A percentile compares a stretch with the other conserved stretches of the same genome.
Evolutionary conservation across 92 coral and sea anemone genomes (phyloP).

Genomic region (Pocillopora grandis): DNA sequence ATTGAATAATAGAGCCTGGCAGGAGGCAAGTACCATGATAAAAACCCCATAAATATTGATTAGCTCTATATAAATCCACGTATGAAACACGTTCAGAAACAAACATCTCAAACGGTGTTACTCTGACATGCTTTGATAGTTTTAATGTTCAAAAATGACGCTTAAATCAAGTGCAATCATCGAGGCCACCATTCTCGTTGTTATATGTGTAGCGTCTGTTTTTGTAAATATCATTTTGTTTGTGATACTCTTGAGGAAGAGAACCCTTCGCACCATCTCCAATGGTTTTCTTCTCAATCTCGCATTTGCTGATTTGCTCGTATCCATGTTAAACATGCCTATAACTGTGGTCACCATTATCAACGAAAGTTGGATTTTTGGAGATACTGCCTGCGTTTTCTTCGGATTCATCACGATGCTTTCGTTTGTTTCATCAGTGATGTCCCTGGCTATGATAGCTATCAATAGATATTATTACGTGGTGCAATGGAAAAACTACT

Average conservation of each 20-base stretch:
- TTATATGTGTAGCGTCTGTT: slow-evolving; percentile 59
- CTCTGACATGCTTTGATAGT: no score
- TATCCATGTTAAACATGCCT: slow-evolving; percentile 74
- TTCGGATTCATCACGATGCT: slow-evolving; percentile 71
- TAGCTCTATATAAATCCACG: no score
- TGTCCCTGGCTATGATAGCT: slow-evolving; percentile 80
- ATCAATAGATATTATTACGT: slow-evolving; percentile 77
- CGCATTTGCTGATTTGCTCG: slow-evolving; percentile 74
- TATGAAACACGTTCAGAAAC: no score
- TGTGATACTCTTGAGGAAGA: slow-evolving; percentile 42
- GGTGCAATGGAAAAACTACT: slow-evolving; percentile 72
- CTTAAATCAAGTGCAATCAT: background rate
- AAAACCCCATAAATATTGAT: no score
- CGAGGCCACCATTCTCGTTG: slow-evolving; percentile 58
- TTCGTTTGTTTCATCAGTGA: slow-evolving; percentile 78
- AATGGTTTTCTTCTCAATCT: slow-evolving; percentile 74
- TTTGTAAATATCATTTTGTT: slow-evolving; percentile 61
- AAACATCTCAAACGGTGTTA: no score
- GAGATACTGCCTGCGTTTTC: slow-evolving; percentile 51
- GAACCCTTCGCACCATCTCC: slow-evolving; percentile 59
- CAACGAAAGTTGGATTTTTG: slow-evolving; percentile 62
- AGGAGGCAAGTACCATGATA: no score
- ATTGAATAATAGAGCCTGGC: no score
- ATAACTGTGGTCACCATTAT: slow-evolving; percentile 63
- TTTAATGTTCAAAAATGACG: slow-evolving; percentile 3